Evolutionary conservation across 1,140 invertebrate species (phyloP).

Genomic region (Anthonomus grandis): DNA sequence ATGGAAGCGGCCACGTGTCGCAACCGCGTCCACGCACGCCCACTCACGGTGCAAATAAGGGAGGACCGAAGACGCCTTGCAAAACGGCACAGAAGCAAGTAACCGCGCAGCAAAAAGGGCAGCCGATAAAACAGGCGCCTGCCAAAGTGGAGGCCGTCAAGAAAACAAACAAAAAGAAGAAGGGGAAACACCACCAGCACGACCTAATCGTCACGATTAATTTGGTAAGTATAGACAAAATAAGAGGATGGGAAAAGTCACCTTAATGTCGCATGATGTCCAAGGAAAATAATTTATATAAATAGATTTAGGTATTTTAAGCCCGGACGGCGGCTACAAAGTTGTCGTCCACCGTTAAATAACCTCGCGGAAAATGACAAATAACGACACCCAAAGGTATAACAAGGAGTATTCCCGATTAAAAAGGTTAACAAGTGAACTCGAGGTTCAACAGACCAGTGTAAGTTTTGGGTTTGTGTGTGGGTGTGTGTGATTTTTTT

Average conservation of each 20-base stretch:
- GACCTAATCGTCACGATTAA: slow-evolving; percentile 80
- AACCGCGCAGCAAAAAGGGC: slow-evolving; percentile 50
- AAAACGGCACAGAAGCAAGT: slow-evolving; percentile 56
- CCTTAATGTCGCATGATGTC: not conserved
- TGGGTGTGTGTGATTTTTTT: no score
- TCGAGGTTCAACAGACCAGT: slow-evolving; percentile 57
- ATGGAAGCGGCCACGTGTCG: slow-evolving; percentile 63
- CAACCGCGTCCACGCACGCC: slow-evolving; percentile 61
- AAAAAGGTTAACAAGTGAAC: slow-evolving; percentile 60
- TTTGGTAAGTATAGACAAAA: slow-evolving; percentile 57
- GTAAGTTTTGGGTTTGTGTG: no score
- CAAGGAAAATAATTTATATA: slow-evolving; percentile 18
- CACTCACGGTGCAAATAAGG: slow-evolving; percentile 57
- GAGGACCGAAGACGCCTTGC: slow-evolving; percentile 56
- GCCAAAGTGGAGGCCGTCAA: slow-evolving; percentile 56
- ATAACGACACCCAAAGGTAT: slow-evolving; percentile 47
- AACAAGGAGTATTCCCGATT: slow-evolving; percentile 62
- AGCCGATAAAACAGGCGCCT: slow-evolving; percentile 52
- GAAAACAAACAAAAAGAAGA: slow-evolving; percentile 73
- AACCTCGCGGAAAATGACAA: slow-evolving; percentile 30
- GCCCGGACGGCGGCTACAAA: not conserved
- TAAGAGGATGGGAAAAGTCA: not conserved
- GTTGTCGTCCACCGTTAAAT: slow-evolving; percentile 2
- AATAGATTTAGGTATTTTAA: slow-evolving; percentile 18
- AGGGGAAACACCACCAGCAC: slow-evolving; percentile 75